Percentiles rank a stretch among this genome's conserved stretches.
These are phyloP conservation scores for Bombus fervidus DNA, from an alignment of 1,140 invertebrate species.

Conservation along the genomic window DNA sequence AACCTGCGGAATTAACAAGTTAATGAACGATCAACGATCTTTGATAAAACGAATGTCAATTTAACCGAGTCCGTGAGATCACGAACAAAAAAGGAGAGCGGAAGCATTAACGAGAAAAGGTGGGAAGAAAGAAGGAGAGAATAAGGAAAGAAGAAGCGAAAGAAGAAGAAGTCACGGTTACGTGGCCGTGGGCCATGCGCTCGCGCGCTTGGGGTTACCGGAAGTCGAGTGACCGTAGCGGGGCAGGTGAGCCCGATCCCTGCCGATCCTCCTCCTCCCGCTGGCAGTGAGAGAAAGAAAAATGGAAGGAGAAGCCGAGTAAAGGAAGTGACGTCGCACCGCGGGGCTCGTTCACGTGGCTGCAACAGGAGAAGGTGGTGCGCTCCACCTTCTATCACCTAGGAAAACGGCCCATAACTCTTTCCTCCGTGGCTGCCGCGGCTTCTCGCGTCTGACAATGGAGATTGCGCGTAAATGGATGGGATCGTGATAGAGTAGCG, in stretches of 20 bases:
- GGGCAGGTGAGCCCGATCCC: conserved; percentile 62
- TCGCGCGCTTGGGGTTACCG: conserved; percentile 69
- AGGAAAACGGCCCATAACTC: conserved; percentile 52
- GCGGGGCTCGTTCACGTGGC: conserved; percentile 38
- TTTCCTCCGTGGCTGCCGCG: conserved; percentile 16
- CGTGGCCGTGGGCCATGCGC: conserved; percentile 67
- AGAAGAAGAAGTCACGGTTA: conserved; percentile 65
- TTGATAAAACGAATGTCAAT: neutral
- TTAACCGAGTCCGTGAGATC: neutral
- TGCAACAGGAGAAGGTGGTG: conserved; percentile 38
- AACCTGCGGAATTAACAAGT: neutral
- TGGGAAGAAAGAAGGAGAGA: conserved; percentile 53
- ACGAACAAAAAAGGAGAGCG: conserved; percentile 54
- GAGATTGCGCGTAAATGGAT: conserved; percentile 32
- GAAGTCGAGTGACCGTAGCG: conserved; percentile 76
- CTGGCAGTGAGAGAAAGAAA: neutral
- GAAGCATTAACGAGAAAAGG: conserved; percentile 65
- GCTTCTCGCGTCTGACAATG: conserved; percentile 34
- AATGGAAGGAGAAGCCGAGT: conserved; percentile 19
- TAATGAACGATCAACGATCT: neutral
- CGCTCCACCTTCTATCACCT: conserved; percentile 54
- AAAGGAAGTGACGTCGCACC: conserved; percentile 52
- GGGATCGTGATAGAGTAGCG: conserved; percentile 21
- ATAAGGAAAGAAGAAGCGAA: conserved; percentile 59
- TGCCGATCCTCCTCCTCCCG: conserved; percentile 9